These are phyloP conservation scores for Kryptopterus vitreolus DNA, from an alignment of 2,797 vertebrate genomes.

Conservation along the genomic window DNA sequence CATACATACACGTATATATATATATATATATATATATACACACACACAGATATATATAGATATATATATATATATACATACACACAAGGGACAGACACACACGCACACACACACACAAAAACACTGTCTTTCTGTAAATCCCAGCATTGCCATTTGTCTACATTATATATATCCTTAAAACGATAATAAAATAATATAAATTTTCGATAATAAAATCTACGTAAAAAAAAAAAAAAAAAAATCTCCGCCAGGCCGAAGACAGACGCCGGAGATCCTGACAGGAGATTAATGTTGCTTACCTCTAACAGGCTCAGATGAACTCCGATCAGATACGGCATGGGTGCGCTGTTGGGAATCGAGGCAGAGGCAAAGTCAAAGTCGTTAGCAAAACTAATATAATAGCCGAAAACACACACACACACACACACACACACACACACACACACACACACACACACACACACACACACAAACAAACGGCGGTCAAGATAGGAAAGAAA, in stretches of 20 bases:
- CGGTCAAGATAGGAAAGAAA: background rate
- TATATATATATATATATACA: too few relatives aligned
- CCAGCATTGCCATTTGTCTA: conserved; percentile 42
- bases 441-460: too few relatives aligned
- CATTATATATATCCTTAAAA: conserved; percentile 47
- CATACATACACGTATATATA: conserved; percentile 40
- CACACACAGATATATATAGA: conserved; percentile 56
- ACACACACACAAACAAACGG: background rate
- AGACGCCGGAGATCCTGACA: conserved; percentile 25
- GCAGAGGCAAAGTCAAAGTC: conserved; percentile 32
- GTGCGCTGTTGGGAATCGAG: conserved; percentile 81
- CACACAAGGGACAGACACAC: too few relatives aligned
- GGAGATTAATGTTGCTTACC: conserved; percentile 74
- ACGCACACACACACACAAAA: conserved; percentile 57
- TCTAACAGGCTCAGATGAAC: conserved; percentile 96
- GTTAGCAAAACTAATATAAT: conserved; percentile 53
- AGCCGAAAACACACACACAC: background rate
- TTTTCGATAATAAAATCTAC: background rate
- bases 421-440: too few relatives aligned
- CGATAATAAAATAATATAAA: too few relatives aligned
- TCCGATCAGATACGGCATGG: conserved; percentile 97
- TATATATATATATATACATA: conserved; percentile 46
- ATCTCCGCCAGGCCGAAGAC: conserved; percentile 30
- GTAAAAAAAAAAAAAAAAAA: too few relatives aligned
- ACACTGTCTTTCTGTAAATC: conserved; percentile 51